These are phyloP conservation scores for Spialia ferax DNA, from an alignment of 2,888 invertebrate genomes.

Conservation along the genomic window DNA sequence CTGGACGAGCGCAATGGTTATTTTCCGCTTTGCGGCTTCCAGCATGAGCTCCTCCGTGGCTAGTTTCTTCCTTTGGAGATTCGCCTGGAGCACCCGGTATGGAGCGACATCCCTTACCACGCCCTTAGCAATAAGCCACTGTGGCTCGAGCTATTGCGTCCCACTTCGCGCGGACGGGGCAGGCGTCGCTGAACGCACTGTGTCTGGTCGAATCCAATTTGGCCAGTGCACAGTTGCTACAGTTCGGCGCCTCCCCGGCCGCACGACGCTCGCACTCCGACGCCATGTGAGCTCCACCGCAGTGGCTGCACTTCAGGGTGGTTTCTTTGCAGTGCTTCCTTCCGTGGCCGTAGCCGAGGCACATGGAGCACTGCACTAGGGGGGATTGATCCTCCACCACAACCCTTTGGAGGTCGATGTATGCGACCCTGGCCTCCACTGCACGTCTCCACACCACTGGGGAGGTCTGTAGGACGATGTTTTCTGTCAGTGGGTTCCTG, in stretches of 20 bases:
- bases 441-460: too few species aligned
- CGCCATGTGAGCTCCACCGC: not conserved
- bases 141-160: slow-evolving; percentile 4
- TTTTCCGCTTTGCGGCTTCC: slow-evolving; percentile 4
- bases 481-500: too few species aligned
- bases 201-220: not conserved
- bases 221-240: not conserved
- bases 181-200: not conserved
- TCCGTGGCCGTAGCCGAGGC: not conserved
- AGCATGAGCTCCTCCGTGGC: slow-evolving; percentile 7
- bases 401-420: too few species aligned
- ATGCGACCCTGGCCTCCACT: too few species aligned
- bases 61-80: slow-evolving; percentile 10
- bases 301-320: slow-evolving; percentile 4
- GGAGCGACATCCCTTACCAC: not conserved
- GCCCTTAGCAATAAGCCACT: not conserved
- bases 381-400: too few species aligned
- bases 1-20: not conserved
- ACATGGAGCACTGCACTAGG: too few species aligned
- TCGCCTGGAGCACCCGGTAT: slow-evolving; percentile 2
- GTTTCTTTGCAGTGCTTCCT: not conserved
- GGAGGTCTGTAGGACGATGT: too few species aligned
- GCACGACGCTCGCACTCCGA: slow-evolving; percentile 1
- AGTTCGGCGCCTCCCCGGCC: slow-evolving; percentile 4
- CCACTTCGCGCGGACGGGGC: slow-evolving; percentile 1